phyloP scores from a whole-genome alignment of 2,797 vertebrate genomes.

The Salarias fasciatus region DNA sequence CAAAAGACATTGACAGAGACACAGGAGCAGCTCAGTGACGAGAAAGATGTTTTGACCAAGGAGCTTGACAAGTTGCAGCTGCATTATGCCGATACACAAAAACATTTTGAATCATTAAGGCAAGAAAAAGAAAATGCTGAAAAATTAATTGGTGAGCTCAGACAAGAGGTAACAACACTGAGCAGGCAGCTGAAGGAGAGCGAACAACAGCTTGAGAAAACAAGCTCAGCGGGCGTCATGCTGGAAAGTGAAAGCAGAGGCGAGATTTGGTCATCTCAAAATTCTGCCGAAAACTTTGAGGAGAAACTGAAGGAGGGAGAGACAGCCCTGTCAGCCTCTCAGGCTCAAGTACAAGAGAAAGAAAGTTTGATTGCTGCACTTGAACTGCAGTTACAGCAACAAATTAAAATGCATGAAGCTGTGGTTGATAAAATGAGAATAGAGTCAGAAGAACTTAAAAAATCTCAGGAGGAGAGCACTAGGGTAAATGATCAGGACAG shows the following conservation, averaged over 20 bases:
- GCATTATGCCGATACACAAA: conserved; percentile 52
- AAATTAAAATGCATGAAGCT: conserved; percentile 61
- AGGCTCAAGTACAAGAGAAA: conserved; percentile 65
- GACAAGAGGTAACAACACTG: conserved; percentile 60
- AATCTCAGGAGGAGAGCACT: conserved; percentile 63
- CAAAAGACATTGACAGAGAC: conserved; percentile 49
- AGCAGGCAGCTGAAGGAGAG: conserved; percentile 65
- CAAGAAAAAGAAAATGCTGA: conserved; percentile 75
- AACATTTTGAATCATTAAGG: conserved; percentile 68
- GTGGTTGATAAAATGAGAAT: conserved; percentile 61
- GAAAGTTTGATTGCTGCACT: conserved; percentile 69
- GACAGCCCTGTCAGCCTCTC: conserved; percentile 1
- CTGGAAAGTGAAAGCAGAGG: no score
- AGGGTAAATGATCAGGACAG: conserved; percentile 66
- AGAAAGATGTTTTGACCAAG: conserved; percentile 38
- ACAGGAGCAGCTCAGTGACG: conserved; percentile 63
- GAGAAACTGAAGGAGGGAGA: conserved; percentile 57
- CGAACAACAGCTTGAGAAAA: conserved; percentile 56
- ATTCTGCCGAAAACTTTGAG: conserved; percentile 47
- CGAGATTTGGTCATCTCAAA: no score
- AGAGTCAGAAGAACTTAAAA: conserved; percentile 64
- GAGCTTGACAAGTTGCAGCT: conserved; percentile 53
- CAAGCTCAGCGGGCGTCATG: conserved; percentile 1
- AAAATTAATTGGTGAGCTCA: conserved; percentile 61
- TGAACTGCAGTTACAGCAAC: conserved; percentile 75